Percentiles rank a stretch among this genome's conserved stretches.
These are phyloP conservation scores for Tragelaphus strepsiceros DNA, from an alignment of 2,113 vertebrate species.

Conservation along the genomic window DNA sequence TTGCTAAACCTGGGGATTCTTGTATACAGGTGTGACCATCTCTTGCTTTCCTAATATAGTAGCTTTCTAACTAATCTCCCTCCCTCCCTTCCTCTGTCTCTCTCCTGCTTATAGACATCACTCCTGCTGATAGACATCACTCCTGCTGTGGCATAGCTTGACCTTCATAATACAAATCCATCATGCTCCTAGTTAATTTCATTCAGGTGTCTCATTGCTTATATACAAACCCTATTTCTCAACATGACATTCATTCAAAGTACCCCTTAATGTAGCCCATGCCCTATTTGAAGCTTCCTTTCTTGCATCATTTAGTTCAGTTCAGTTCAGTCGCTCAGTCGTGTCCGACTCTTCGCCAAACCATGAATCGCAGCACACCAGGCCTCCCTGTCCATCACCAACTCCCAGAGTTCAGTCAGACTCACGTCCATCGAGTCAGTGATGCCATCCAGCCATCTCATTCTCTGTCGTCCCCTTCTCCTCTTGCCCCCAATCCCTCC, in stretches of 20 bases:
- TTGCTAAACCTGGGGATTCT: background rate
- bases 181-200: background rate
- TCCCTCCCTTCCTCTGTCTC: background rate
- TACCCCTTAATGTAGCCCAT: background rate
- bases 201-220: background rate
- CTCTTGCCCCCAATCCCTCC: too few species aligned
- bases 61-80: background rate
- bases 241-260: background rate
- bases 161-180: background rate
- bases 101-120: background rate
- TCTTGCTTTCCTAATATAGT: background rate
- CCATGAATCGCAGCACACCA: too few species aligned
- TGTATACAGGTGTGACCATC: accelerated
- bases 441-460: too few species aligned
- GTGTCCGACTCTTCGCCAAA: too few species aligned
- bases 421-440: too few species aligned
- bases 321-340: too few species aligned
- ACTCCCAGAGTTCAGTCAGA: too few species aligned
- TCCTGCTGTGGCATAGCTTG: background rate
- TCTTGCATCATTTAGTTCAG: too few species aligned
- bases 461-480: too few species aligned
- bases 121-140: background rate
- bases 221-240: background rate
- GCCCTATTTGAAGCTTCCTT: background rate
- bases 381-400: too few species aligned